Base-by-base conservation (phyloP, 2,797 vertebrate species). In the Pangasius sanitwongsei region DNA sequence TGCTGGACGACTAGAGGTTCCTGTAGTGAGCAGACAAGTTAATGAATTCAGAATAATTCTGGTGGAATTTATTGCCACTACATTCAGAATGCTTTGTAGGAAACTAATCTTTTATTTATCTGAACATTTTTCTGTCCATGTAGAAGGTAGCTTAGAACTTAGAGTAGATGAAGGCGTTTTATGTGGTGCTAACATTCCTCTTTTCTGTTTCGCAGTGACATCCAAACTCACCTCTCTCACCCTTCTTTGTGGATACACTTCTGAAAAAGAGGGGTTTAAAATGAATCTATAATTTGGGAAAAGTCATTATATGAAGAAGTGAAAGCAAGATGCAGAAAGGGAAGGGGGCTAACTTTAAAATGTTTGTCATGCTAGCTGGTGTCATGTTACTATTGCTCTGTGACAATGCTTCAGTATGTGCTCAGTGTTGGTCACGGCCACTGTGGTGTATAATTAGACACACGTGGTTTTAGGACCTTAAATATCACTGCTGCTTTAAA, bases 171-270 rank as follows among this genome's bases (percentile, higher is more conserved):
- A 25, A 77, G 44, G 25, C 23, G 48, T n/a, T 78, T n/a, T 53
- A 5, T 75, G 44, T 28, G 25, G 44, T 87, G 59, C 9, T 65
- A 20, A 7, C 11, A 57, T 57, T 53, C n/a, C 77, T 80, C 53
- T 37, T 78, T 20, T 55, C 15, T 23, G 15, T 55, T 53, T 50
- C 31, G 25, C 80, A 67, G 34, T 69, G 25, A 80, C 61, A 70
- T 92, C 92, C 59, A 44, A 25, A 92, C 95, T 93, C 8, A 95
- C 93, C 94, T 96, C 89, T 78, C 84, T 91, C 34, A 93, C 77
- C 91, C 93, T 97, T 93, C 94, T 94, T 4, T 63, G 74, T 9
- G 82, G 1, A 0, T 91, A 89, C 57, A 93, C 93, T 92, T 97
- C 97, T 97, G 87, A 2, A 92, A 84, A 94, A 57, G 69, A 91